Base-by-base conservation (phyloP, 2,888 invertebrate genomes). In the Amiota mariae region DNA sequence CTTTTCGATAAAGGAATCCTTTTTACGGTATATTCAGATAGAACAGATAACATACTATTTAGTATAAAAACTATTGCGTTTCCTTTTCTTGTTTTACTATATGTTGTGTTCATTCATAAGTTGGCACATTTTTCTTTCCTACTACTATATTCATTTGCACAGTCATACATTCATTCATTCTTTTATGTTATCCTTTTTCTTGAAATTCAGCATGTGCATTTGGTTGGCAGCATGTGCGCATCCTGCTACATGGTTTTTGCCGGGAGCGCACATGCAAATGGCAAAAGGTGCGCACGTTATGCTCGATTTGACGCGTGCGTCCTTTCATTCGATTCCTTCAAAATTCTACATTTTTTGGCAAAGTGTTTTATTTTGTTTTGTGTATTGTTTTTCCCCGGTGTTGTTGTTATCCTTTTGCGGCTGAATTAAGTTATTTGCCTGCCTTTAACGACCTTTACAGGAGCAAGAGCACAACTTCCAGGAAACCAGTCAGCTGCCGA, bases 251-350 rank as follows among this genome's bases (percentile, higher is more conserved):
- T 59, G 54, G 15, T 20, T 59, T 15, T 59, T 59, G 59, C 59
- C 59, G 20, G 18, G 59, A 15, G 20, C 12, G 6, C 54, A 20
- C 59, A 59, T 59, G 59, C 59, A 59, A 59, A 59, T 59, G 20
- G 20, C 59, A 59, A 20, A 20, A 59, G 59, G 59, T 59, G 59
- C 59, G 18, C 59, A 20, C 18, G 59, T 20, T 59, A 59, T 59
- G 59, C 59, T 59, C 59, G 12, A 59, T 20, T 20, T 59, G 59
- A 59, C 59, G 59, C 59, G 59, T 59, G 59, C 59, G 59, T 59
- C 12, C 59, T 57, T 18, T 13, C 54, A 9, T 54, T 54, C n/a
- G 13, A 15, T 59, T 59, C 15, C 18, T 59, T n/a, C 20, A 20
- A n/a, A n/a, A 12, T 59, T 20, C 15, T 36, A 24, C 24, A 36